Evolutionary conservation across 2,888 invertebrate genomes (phyloP).

Genomic region (Epiblema foenella): DNA sequence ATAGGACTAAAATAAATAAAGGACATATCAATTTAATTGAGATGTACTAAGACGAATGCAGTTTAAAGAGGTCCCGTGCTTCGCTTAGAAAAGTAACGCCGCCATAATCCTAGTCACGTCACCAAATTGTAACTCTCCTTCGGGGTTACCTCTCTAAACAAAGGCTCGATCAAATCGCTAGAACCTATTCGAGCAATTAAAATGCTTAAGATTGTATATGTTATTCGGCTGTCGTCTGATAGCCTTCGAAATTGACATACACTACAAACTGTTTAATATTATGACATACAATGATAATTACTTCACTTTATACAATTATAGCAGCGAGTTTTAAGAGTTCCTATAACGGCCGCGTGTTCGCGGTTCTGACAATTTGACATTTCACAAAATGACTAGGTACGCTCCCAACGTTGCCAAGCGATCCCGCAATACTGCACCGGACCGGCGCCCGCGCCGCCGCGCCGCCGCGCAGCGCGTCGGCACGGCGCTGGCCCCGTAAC

Average conservation of each 20-base stretch:
- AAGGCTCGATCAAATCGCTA: slow-evolving; percentile 48
- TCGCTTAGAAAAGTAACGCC: slow-evolving; percentile 57
- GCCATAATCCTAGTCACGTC: slow-evolving; percentile 15
- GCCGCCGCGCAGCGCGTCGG: slow-evolving; percentile 45
- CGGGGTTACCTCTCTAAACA: slow-evolving; percentile 27
- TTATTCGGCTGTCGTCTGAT: slow-evolving; percentile 70
- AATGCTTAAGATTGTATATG: slow-evolving; percentile 35
- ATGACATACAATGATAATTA: slow-evolving; percentile 83
- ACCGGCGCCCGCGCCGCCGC: slow-evolving; percentile 52
- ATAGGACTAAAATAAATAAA: slow-evolving; percentile 80
- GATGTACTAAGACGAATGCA: slow-evolving; percentile 68
- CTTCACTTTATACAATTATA: slow-evolving; percentile 88
- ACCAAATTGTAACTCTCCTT: neutral
- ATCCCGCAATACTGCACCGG: slow-evolving; percentile 39
- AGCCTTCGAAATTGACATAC: slow-evolving; percentile 83
- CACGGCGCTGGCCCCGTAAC: slow-evolving; percentile 52
- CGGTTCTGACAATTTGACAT: slow-evolving; percentile 83
- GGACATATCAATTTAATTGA: slow-evolving; percentile 81
- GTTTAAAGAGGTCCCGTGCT: slow-evolving; percentile 69
- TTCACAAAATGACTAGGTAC: slow-evolving; percentile 85
- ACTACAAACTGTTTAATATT: slow-evolving; percentile 80
- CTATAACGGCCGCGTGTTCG: slow-evolving; percentile 86
- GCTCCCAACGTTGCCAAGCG: slow-evolving; percentile 59
- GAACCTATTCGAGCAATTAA: slow-evolving; percentile 38
- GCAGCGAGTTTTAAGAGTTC: slow-evolving; percentile 92